Conservation (phyloP, 2,888 invertebrate species). For the Pedicia rivosa region DNA sequence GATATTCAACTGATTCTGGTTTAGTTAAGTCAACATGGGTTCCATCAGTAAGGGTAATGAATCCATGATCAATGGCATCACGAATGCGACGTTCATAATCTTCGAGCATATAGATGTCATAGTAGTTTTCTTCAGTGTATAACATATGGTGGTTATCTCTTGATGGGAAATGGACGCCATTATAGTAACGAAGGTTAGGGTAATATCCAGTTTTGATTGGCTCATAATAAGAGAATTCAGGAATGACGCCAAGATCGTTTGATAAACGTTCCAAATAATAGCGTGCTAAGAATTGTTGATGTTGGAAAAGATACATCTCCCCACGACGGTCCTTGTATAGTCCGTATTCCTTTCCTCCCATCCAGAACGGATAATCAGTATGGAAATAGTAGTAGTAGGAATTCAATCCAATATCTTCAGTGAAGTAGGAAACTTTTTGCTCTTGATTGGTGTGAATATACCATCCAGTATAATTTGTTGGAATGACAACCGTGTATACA, state of each 20-base stretch:
- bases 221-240: conserved; percentile 36
- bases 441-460: conserved; percentile 40
- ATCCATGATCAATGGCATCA: conserved; percentile 34
- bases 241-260: conserved; percentile 43
- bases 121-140: conserved; percentile 20
- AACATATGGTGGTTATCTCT: conserved; percentile 32
- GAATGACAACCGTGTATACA: conserved; percentile 41
- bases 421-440: conserved; percentile 50
- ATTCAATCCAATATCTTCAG: conserved; percentile 62
- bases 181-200: conserved; percentile 41
- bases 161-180: conserved; percentile 41
- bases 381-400: conserved; percentile 51
- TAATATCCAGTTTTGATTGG: conserved; percentile 37
- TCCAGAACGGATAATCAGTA: conserved; percentile 54
- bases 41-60: conserved; percentile 32
- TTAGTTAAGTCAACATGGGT: conserved; percentile 39
- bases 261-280: conserved; percentile 53
- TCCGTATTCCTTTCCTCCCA: conserved; percentile 33
- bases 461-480: conserved; percentile 49
- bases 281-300: conserved; percentile 50
- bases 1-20: conserved; percentile 43
- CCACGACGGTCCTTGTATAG: conserved; percentile 39
- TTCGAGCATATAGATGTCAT: conserved; percentile 18
- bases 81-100: conserved; percentile 32
- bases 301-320: conserved; percentile 45